Evolutionary conservation across 2,113 vertebrate species (phyloP), one percentile per base, ranked within the genome.

Genomic region (Chamaetylas fuelleborni): DNA sequence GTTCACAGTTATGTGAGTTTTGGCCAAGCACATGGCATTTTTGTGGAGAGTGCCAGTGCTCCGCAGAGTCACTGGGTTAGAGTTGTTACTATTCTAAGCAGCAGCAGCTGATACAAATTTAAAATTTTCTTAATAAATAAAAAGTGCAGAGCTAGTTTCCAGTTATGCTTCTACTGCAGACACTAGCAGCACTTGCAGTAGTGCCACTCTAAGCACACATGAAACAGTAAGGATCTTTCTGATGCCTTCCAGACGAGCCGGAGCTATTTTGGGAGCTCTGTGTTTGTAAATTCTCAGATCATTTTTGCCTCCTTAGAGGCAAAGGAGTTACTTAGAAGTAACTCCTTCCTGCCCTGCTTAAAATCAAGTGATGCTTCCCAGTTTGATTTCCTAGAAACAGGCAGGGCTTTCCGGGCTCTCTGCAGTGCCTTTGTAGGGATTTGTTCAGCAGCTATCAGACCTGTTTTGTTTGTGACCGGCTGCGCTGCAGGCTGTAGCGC

Each of bases 51-150:
- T 45, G 47, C 81, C 1, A 78, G 60, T 53, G 87, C 92, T 93
- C 77, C 33, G 23, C 40, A 25, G 79, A 25, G 79, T 25, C 78
- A 45, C 90, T 80, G 36, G 47, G 76, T 90, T 92, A 81, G 64
- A 71, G 69, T 40, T 90, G 50, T 82, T 88, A 53, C 94, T 93
- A 84, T 96, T 88, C 90, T 84, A 71, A 92, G 86, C 85, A 81
- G 72, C 57, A 83, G 90, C 93, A 96, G 80, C 94, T 94, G 93
- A 96, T 83, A 92, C 13, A 88, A 78, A 96, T 96, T 88, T 95
- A 15, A 92, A 95, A 78, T 67, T 71, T 78, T 42, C 70, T 86
- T 90, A 80, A 87, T 10, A 57, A 40, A 47, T 42, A 80, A 70
- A 67, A 69, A 65, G 3, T 50, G 45, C 28, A 16, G 31, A 92